Conservation (phyloP, 2,113 vertebrate genomes). For the Rhodinocichla rosea region DNA sequence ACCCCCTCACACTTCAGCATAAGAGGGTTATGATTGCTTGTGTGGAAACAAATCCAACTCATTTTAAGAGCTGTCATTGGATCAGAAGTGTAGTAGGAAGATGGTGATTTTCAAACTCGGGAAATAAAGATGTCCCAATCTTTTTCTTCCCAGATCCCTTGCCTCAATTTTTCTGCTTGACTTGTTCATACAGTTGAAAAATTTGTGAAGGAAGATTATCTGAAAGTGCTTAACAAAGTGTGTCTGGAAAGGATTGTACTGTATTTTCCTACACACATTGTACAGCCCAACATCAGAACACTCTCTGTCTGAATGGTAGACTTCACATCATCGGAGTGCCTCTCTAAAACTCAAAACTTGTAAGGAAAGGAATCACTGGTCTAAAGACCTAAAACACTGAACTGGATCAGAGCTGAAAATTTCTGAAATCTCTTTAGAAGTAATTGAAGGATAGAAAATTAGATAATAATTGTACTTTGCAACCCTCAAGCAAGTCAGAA, state of each 20-base stretch:
- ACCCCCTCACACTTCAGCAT: neutral
- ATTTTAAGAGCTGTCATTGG: neutral
- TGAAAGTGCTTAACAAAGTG: neutral
- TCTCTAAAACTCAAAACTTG: neutral
- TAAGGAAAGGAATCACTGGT: neutral
- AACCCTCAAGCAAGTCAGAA: neutral
- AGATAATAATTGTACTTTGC: neutral
- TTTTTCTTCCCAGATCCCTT: neutral
- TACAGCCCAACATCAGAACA: neutral
- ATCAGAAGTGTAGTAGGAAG: neutral
- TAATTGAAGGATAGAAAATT: neutral
- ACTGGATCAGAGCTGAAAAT: neutral
- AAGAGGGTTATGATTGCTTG: neutral
- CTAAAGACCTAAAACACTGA: neutral
- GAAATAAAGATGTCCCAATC: neutral
- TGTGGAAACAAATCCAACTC: neutral
- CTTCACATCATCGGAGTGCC: fast-evolving
- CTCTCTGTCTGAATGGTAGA: neutral
- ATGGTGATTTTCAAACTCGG: neutral
- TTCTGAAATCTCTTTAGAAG: neutral
- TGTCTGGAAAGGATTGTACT: neutral
- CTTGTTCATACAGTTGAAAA: neutral
- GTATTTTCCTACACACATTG: neutral
- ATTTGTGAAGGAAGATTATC: neutral
- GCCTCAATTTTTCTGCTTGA: neutral